These are phyloP conservation scores for Cephus sareptanus DNA, from an alignment of 2,888 invertebrate genomes.

Conservation along the genomic window DNA sequence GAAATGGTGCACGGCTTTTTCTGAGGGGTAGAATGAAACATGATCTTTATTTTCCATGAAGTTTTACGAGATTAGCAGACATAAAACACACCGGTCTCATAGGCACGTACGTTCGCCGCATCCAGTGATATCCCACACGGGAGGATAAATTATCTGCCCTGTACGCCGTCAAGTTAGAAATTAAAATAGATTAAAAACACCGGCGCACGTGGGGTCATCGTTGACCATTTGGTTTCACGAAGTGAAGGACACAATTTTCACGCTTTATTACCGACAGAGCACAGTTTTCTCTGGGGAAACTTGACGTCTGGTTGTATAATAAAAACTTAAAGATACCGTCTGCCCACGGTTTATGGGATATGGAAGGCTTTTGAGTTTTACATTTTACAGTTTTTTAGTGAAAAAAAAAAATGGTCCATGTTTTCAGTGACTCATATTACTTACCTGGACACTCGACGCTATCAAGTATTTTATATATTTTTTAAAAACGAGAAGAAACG, in stretches of 20 bases:
- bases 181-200: constrained; percentile 54
- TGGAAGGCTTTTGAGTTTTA: background rate
- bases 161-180: constrained; percentile 43
- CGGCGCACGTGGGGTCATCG: background rate
- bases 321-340: background rate
- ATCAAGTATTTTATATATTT: too few relatives aligned
- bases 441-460: too few relatives aligned
- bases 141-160: constrained; percentile 46
- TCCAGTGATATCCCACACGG: constrained; percentile 18
- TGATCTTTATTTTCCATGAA: constrained; percentile 56
- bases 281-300: background rate
- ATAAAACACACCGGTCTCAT: constrained; percentile 53
- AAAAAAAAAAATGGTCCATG: too few relatives aligned
- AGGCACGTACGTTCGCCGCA: constrained; percentile 47
- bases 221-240: background rate
- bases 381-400: too few relatives aligned
- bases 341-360: background rate
- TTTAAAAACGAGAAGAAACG: too few relatives aligned
- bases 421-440: too few relatives aligned
- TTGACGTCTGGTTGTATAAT: background rate
- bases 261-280: background rate
- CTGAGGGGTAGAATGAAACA: constrained; percentile 41
- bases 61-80: constrained; percentile 59
- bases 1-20: background rate
- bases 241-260: background rate